Conservation (phyloP, 2,888 invertebrate genomes). For the Phengaris arion region DNA sequence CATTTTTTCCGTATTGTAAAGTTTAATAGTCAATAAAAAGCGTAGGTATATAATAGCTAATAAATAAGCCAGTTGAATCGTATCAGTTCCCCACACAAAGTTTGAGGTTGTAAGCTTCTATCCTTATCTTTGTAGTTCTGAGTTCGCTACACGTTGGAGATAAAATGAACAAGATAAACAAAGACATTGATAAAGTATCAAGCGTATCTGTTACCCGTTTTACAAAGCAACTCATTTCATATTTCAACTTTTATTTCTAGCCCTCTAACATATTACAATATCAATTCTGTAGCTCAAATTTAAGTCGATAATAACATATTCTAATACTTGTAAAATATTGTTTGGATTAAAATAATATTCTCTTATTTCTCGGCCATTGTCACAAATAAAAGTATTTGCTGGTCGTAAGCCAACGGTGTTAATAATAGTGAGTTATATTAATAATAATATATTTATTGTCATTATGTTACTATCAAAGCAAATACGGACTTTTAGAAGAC, state of each 20-base stretch:
- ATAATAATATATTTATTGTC: too few species aligned
- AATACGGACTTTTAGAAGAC: too few species aligned
- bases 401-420: not conserved
- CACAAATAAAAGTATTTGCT: conserved; percentile 2
- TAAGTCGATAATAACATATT: not conserved
- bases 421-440: not conserved
- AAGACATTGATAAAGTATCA: not conserved
- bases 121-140: not conserved
- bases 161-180: not conserved
- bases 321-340: too few species aligned
- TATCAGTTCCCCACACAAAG: too few species aligned
- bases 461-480: too few species aligned
- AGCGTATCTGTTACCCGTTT: not conserved
- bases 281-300: not conserved
- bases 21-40: too few species aligned
- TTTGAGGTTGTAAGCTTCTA: too few species aligned
- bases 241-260: not conserved
- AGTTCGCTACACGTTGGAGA: not conserved
- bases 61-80: too few species aligned
- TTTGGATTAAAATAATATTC: not conserved
- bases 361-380: conserved; percentile 14
- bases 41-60: too few species aligned
- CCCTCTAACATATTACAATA: not conserved
- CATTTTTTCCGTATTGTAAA: too few species aligned
- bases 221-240: not conserved